phyloP scores from a whole-genome alignment of 2,113 vertebrate species.

The Protomyctophum bolini region DNA sequence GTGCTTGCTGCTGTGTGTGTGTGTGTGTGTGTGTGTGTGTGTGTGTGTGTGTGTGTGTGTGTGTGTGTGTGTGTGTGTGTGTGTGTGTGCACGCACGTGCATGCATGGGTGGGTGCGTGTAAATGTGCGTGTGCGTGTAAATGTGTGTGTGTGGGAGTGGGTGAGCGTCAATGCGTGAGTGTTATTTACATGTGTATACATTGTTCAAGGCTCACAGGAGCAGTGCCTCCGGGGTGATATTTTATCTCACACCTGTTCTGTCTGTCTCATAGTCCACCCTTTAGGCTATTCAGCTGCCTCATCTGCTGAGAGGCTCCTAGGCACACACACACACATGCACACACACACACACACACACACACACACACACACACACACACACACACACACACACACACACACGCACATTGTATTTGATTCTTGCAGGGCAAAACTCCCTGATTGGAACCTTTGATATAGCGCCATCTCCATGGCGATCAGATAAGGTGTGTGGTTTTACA shows the following conservation, averaged over 20 bases:
- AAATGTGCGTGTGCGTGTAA: neutral
- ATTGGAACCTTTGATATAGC: conserved; percentile 64
- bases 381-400: no score
- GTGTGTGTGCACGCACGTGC: neutral
- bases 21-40: conserved; percentile 1
- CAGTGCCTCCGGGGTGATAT: conserved; percentile 51
- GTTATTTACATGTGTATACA: neutral
- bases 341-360: no score
- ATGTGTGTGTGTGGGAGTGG: neutral
- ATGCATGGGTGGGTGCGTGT: neutral
- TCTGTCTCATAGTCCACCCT: conserved; percentile 50
- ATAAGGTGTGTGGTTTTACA: conserved; percentile 55
- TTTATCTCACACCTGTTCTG: conserved; percentile 64
- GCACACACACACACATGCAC: conserved; percentile 32
- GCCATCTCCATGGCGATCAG: conserved; percentile 62
- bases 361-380: no score
- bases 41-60: neutral
- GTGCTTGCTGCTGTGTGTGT: neutral
- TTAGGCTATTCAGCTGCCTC: conserved; percentile 52
- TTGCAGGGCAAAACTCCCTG: conserved; percentile 52
- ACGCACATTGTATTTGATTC: conserved; percentile 69
- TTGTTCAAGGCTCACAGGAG: conserved; percentile 36
- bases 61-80: neutral
- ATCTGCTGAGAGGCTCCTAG: conserved; percentile 63
- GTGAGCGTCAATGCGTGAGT: conserved; percentile 1